Percentiles rank a stretch among this genome's conserved stretches.
Evolutionary conservation across 92 coral and sea anemone genomes (phyloP).

Genomic region (Montipora capitata): DNA sequence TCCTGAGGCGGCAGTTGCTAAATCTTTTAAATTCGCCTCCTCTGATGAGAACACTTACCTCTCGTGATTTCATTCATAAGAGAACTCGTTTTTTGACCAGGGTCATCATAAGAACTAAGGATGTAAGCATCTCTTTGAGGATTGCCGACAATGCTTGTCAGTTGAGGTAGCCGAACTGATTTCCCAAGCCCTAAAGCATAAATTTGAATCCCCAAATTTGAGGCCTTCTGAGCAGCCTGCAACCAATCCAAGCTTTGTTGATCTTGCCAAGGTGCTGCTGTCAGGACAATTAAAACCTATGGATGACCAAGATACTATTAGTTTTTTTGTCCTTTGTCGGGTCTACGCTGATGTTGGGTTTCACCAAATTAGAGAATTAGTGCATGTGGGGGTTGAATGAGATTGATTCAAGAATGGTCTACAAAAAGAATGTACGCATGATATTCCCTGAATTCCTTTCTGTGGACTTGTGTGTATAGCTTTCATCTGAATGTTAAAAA

Average conservation of each 20-base stretch:
- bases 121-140: conserved; percentile 26
- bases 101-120: conserved; percentile 28
- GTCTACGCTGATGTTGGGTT: too few species aligned
- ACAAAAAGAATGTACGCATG: too few species aligned
- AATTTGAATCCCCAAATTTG: conserved; percentile 18
- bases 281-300: conserved; percentile 23
- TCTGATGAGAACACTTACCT: not conserved
- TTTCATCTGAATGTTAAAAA: too few species aligned
- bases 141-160: conserved; percentile 25
- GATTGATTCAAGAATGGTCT: too few species aligned
- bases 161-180: conserved; percentile 31
- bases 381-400: too few species aligned
- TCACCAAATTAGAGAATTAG: too few species aligned
- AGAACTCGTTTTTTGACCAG: not conserved
- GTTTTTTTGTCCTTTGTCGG: not conserved
- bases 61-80: conserved; percentile 20
- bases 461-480: too few species aligned
- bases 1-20: too few species aligned
- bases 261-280: conserved; percentile 32
- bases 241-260: conserved; percentile 29
- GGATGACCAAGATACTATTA: not conserved
- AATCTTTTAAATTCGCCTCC: too few species aligned
- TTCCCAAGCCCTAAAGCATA: conserved; percentile 27
- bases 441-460: too few species aligned
- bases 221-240: conserved; percentile 3